A percentile compares a stretch with the other conserved stretches of the same genome.
These are phyloP conservation scores for Pangasianodon gigas DNA, from an alignment of 2,113 vertebrate genomes.

Conservation along the genomic window DNA sequence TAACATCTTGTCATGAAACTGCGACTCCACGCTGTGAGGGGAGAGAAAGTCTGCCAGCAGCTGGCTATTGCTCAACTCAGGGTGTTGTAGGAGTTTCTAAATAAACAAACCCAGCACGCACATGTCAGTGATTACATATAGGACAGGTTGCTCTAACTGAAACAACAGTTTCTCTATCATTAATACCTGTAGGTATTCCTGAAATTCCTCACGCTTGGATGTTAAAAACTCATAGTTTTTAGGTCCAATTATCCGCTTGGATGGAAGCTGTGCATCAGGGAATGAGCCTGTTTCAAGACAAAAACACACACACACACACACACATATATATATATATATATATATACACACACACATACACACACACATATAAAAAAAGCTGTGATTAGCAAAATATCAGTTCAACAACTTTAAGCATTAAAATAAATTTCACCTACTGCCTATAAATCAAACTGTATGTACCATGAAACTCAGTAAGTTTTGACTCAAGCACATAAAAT, in stretches of 20 bases:
- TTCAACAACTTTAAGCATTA: background rate
- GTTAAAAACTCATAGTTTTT: slow-evolving; percentile 97
- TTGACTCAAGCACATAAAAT: slow-evolving; percentile 96
- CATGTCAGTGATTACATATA: background rate
- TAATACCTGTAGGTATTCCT: slow-evolving; percentile 93
- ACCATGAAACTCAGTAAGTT: slow-evolving; percentile 98
- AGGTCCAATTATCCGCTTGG: slow-evolving; percentile 94
- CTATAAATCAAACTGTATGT: slow-evolving; percentile 50
- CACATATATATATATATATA: background rate
- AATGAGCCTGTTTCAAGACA: slow-evolving; percentile 81
- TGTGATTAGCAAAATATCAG: background rate
- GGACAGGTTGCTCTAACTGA: background rate
- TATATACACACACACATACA: background rate
- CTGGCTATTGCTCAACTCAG: slow-evolving; percentile 95
- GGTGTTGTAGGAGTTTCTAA: slow-evolving; percentile 91
- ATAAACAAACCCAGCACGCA: slow-evolving; percentile 9
- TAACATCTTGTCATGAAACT: slow-evolving; percentile 96
- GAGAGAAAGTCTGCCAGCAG: slow-evolving; percentile 95
- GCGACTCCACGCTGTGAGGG: slow-evolving; percentile 92
- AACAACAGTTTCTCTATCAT: background rate
- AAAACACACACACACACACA: background rate
- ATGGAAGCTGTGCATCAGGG: slow-evolving; percentile 93
- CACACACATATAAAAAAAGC: background rate
- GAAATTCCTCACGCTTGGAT: slow-evolving; percentile 93
- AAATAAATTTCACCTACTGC: background rate